Conservation (phyloP, 2,113 vertebrate species). For the Sceloporus undulatus region DNA sequence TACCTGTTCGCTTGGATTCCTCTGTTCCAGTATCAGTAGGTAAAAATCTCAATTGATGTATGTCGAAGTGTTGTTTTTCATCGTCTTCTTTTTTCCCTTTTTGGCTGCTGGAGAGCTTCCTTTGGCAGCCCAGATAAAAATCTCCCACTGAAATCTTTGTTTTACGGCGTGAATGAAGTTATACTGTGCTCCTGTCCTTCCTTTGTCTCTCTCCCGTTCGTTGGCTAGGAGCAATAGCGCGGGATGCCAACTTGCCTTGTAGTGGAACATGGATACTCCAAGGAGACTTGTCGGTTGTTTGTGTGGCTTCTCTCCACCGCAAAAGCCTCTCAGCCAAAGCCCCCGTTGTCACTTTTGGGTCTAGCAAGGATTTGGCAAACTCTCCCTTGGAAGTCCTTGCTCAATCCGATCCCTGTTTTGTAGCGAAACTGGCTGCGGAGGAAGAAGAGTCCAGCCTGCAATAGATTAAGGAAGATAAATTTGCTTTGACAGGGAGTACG, state of each 20-base stretch:
- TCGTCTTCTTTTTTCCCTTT: neutral
- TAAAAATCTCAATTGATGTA: slow-evolving; percentile 10
- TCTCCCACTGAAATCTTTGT: neutral
- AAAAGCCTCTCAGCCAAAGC: neutral
- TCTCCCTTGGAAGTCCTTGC: neutral
- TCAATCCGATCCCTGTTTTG: neutral
- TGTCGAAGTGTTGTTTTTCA: neutral
- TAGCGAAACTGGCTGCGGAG: accelerated
- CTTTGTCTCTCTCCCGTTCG: neutral
- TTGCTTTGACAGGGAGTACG: neutral
- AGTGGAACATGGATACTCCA: neutral
- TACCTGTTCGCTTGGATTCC: neutral
- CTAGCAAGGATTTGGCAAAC: neutral
- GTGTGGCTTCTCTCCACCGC: neutral
- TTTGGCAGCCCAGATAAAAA: neutral
- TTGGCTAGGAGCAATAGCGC: neutral
- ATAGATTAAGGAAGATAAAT: neutral
- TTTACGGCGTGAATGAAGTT: neutral
- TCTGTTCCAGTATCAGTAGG: neutral
- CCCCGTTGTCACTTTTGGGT: neutral
- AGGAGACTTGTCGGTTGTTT: neutral
- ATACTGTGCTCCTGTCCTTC: accelerated
- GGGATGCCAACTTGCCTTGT: neutral
- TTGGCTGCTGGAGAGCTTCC: neutral
- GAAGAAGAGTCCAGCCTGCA: accelerated